phyloP scores from a whole-genome alignment of 2,888 invertebrate species.

The Phortica okadai region DNA sequence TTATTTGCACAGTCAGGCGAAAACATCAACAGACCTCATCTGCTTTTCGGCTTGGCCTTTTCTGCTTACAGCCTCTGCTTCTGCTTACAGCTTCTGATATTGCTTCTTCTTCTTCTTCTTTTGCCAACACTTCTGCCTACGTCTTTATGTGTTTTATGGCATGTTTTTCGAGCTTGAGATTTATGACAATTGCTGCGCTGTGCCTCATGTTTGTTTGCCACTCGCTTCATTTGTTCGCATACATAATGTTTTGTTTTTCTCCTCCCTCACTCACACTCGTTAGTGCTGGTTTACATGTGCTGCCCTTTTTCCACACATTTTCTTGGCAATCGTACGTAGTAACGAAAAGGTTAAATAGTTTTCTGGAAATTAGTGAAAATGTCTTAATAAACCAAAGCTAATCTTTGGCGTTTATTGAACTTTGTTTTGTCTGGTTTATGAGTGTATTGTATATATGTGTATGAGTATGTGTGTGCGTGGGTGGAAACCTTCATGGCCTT shows the following conservation, averaged over 20 bases:
- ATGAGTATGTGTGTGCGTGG: too few species aligned
- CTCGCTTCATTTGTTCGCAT: not conserved
- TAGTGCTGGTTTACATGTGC: constrained; percentile 26
- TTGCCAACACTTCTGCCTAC: not conserved
- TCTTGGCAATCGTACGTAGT: not conserved
- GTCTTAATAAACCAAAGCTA: constrained; percentile 40
- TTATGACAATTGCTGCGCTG: constrained; percentile 46
- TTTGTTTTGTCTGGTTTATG: not conserved
- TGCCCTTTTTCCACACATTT: not conserved
- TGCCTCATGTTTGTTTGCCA: not conserved
- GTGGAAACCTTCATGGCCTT: not conserved
- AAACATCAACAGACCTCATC: too few species aligned
- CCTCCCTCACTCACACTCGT: constrained; percentile 7
- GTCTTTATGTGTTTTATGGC: constrained; percentile 67
- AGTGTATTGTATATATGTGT: too few species aligned
- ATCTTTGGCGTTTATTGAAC: constrained; percentile 14
- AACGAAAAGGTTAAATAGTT: constrained; percentile 42
- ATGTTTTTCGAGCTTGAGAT: constrained; percentile 57
- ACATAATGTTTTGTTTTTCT: not conserved
- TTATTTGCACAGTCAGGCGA: constrained; percentile 62
- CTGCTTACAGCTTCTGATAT: not conserved
- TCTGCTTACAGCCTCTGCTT: too few species aligned
- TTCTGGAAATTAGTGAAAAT: constrained; percentile 44
- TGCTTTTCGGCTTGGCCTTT: too few species aligned
- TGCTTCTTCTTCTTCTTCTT: not conserved